These are phyloP conservation scores for Cyprinodon brontotheroides DNA, from an alignment of 2,113 vertebrate genomes.

Conservation along the genomic window DNA sequence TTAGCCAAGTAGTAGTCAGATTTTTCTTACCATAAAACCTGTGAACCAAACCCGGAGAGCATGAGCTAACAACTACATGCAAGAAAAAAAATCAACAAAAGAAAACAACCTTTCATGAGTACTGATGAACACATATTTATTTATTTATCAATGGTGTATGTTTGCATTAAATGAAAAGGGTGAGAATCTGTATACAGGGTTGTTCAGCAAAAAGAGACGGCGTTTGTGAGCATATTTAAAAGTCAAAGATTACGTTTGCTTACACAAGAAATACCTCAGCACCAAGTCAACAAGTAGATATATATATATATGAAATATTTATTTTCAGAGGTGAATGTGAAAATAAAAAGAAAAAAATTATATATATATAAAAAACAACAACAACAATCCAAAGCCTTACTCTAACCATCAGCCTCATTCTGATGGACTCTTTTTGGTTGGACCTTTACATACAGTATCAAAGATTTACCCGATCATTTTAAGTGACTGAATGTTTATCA, in stretches of 20 bases:
- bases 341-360: not conserved
- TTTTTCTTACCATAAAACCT: constrained; percentile 68
- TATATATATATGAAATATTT: constrained; percentile 76
- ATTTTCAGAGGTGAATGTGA: constrained; percentile 83
- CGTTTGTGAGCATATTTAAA: constrained; percentile 76
- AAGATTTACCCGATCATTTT: constrained; percentile 58
- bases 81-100: constrained; percentile 17
- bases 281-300: constrained; percentile 74
- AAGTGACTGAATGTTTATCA: constrained; percentile 67
- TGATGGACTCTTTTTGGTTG: constrained; percentile 71
- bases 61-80: constrained; percentile 38
- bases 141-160: constrained; percentile 69
- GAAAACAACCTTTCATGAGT: constrained; percentile 45
- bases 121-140: constrained; percentile 79
- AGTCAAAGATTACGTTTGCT: constrained; percentile 70
- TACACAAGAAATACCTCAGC: constrained; percentile 89
- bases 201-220: constrained; percentile 67
- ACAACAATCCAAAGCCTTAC: constrained; percentile 87
- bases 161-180: constrained; percentile 55
- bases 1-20: constrained; percentile 57
- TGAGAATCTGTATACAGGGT: constrained; percentile 55
- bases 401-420: constrained; percentile 61
- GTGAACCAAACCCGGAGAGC: constrained; percentile 76
- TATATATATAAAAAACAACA: constrained; percentile 9
- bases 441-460: constrained; percentile 72